A percentile compares a stretch with the other conserved stretches of the same genome.
phyloP scores from a whole-genome alignment of 2,888 invertebrate species.

The Coelinius sp. region DNA sequence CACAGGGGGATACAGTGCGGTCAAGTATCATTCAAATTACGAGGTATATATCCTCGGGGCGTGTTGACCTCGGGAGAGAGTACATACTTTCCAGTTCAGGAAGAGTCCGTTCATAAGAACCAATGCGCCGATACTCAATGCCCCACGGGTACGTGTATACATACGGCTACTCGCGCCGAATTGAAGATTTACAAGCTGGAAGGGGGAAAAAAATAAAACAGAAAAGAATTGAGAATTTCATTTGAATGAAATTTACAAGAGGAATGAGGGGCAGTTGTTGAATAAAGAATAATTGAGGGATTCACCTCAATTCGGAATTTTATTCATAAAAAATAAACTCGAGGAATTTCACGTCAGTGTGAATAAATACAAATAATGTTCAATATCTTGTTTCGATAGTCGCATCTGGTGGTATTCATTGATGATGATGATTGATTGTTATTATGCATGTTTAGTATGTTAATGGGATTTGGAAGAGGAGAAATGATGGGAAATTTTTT shows the following conservation, averaged over 20 bases:
- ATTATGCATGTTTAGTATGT: not conserved
- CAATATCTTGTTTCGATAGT: not conserved
- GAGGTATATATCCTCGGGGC: slow-evolving; percentile 33
- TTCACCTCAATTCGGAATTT: slow-evolving; percentile 1
- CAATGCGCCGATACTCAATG: slow-evolving; percentile 26
- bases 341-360: not conserved
- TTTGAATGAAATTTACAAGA: not conserved
- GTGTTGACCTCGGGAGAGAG: slow-evolving; percentile 41
- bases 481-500: slow-evolving; percentile 12
- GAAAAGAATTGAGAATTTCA: slow-evolving; percentile 17
- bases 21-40: slow-evolving; percentile 35
- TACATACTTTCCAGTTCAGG: slow-evolving; percentile 42
- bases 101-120: slow-evolving; percentile 40
- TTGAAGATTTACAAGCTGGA: slow-evolving; percentile 24
- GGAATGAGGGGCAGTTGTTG: not conserved
- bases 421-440: not conserved
- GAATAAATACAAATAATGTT: not conserved
- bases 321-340: not conserved
- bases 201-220: slow-evolving; percentile 9
- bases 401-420: not conserved
- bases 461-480: not conserved
- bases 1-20: not conserved
- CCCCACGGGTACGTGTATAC: slow-evolving; percentile 24
- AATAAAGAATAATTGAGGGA: not conserved
- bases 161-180: slow-evolving; percentile 33